Base-by-base conservation (phyloP, 1,140 invertebrate species). In the Drosophila seguyi region DNA sequence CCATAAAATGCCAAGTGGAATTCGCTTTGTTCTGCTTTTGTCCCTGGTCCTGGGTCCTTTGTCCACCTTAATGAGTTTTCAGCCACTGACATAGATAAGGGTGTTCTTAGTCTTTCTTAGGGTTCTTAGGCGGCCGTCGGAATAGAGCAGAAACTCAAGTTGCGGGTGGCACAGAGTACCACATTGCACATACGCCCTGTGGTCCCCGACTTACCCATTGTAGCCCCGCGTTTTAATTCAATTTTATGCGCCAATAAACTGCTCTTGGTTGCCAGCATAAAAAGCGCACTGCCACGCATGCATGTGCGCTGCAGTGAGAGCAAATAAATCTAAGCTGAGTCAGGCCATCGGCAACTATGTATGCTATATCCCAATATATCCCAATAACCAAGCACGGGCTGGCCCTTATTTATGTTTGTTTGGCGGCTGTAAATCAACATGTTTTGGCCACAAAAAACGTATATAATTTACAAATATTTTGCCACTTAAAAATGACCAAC, bases 61-160 rank as follows among this genome's bases (percentile, higher is more conserved):
- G 76, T 73, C 76, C 75, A 79, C 75, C 50, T 71, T 82, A 82
- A 82, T 82, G 80, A 82, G 79, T 81, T 77, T 74, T 44, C 22
- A 53, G 72, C 56, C 44, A 39, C 56, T 16, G 11, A 39, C 25
- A 42, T 39, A 76, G 47, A 75, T 67, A 76, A 74, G 59, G 57
- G 36, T 55, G 36, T 53, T 55, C 61, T 53, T 67, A 27, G 45
- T 25, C 16, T 27, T 27, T n/a, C 14, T 22, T 22, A 20, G 18
- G 6, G 13, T 16, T 47, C 22, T 47, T 47, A 44, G 45, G 18
- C n/a, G 6, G 55, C 13, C 20, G n/a, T 20, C 16, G 41, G 59
- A 65, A 44, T 29, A 5, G 59, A 29, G 42, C 20, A 4, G 59
- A 18, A 63, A 27, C n/a, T 22, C 47, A 67, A 69, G 38, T 69